phyloP scores from a whole-genome alignment of 2,113 vertebrate species.

The Argyrosomus japonicus region DNA sequence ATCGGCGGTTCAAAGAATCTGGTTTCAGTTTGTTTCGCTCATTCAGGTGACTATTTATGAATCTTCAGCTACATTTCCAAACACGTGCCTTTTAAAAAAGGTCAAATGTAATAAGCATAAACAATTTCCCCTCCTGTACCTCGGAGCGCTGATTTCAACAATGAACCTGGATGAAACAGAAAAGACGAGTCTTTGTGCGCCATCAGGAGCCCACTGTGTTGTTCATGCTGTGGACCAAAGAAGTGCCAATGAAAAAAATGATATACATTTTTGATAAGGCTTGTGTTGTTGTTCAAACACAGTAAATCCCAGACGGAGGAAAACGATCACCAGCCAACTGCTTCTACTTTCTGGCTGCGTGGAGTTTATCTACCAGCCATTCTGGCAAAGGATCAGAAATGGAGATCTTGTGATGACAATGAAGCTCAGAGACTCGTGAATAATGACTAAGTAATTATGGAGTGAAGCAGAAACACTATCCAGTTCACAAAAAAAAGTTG shows the following conservation, averaged over 20 bases:
- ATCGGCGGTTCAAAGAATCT: slow-evolving; percentile 50
- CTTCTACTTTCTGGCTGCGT: slow-evolving; percentile 15
- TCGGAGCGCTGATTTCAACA: neutral
- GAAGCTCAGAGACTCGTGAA: neutral
- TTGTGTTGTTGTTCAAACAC: slow-evolving; percentile 12
- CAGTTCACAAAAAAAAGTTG: neutral
- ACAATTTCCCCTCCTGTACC: neutral
- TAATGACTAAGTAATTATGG: neutral
- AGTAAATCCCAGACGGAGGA: slow-evolving; percentile 29
- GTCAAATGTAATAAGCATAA: neutral
- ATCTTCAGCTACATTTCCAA: neutral
- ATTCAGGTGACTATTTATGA: neutral
- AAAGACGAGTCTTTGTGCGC: neutral
- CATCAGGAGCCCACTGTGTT: neutral
- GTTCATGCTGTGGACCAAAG: neutral
- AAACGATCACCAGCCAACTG: slow-evolving; percentile 27
- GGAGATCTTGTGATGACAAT: slow-evolving; percentile 10
- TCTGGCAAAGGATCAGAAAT: slow-evolving; percentile 9
- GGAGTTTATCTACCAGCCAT: slow-evolving; percentile 14
- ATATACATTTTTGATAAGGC: slow-evolving; percentile 3
- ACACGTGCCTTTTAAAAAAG: neutral
- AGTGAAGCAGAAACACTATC: neutral
- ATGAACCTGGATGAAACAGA: neutral
- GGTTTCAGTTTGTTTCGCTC: slow-evolving; percentile 31
- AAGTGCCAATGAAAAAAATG: slow-evolving; percentile 7